Evolutionary conservation across 1,140 invertebrate genomes (phyloP).

Genomic region (Magallana angulata): DNA sequence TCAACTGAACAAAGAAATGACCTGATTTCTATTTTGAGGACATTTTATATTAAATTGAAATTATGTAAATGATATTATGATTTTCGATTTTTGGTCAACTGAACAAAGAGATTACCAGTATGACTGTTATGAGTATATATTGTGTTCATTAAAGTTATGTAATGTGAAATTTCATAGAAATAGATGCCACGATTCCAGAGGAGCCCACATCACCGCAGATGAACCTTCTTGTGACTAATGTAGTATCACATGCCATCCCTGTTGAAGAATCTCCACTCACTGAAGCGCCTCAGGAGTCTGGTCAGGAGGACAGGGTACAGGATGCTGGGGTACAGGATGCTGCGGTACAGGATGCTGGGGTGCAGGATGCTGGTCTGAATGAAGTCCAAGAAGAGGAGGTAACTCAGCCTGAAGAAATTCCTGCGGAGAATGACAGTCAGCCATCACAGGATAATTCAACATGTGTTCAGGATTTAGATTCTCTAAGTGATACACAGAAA

Average conservation of each 20-base stretch:
- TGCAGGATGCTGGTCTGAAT: neutral
- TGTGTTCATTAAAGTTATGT: too few species aligned
- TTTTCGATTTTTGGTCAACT: too few species aligned
- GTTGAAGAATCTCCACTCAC: neutral
- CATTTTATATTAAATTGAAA: too few species aligned
- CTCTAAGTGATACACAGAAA: neutral
- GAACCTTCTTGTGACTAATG: slow-evolving; percentile 6
- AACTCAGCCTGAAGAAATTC: neutral
- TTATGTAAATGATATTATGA: too few species aligned
- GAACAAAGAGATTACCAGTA: too few species aligned
- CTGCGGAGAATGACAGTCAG: neutral
- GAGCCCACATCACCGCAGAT: neutral
- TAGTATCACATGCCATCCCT: neutral
- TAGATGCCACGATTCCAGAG: neutral
- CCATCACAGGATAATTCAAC: neutral
- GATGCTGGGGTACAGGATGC: neutral
- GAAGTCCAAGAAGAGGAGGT: neutral
- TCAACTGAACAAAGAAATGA: too few species aligned
- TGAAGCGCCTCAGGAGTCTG: neutral
- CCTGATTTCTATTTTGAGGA: too few species aligned
- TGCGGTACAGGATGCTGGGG: neutral
- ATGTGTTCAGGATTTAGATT: neutral
- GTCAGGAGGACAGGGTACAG: neutral
- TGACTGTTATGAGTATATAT: too few species aligned
- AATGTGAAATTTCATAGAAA: too few species aligned